phyloP scores from a whole-genome alignment of 2,113 vertebrate genomes.

The Pao palembangensis region DNA sequence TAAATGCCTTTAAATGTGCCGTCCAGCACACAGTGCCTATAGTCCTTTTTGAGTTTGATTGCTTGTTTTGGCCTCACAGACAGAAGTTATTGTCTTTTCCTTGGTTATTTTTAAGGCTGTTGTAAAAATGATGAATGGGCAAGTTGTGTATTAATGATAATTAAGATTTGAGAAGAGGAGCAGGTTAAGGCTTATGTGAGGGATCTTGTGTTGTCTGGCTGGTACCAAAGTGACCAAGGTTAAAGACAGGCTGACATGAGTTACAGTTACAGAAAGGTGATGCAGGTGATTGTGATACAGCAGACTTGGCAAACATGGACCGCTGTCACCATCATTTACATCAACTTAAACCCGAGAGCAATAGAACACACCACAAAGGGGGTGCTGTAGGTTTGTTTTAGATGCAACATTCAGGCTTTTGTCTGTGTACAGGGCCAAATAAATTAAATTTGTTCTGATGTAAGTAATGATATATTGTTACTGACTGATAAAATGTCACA shows the following conservation, averaged over 20 bases:
- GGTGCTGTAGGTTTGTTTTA: not conserved
- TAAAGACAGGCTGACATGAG: slow-evolving; percentile 10
- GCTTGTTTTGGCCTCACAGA: too few relatives aligned
- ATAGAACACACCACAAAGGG: too few relatives aligned
- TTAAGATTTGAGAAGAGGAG: not conserved
- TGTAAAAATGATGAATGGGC: too few relatives aligned
- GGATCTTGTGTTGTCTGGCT: slow-evolving; percentile 3
- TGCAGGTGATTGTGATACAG: not conserved
- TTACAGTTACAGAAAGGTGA: slow-evolving; percentile 19
- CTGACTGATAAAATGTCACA: slow-evolving; percentile 13
- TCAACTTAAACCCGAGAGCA: slow-evolving; percentile 4
- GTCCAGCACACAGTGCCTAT: too few relatives aligned
- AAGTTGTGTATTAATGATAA: too few relatives aligned
- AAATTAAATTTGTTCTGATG: not conserved
- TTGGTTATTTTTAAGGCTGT: too few relatives aligned
- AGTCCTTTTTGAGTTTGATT: too few relatives aligned
- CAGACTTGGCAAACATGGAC: slow-evolving; percentile 3
- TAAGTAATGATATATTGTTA: slow-evolving; percentile 7
- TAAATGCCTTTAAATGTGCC: not conserved
- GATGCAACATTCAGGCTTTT: not conserved
- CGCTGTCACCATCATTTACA: slow-evolving; percentile 10
- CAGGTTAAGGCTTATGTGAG: slow-evolving; percentile 22
- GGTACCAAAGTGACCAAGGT: not conserved
- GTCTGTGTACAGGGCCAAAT: too few relatives aligned
- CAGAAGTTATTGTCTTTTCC: too few relatives aligned